These are phyloP conservation scores for Rhabdornis inornatus DNA, from an alignment of 2,113 vertebrate species.

Conservation along the genomic window DNA sequence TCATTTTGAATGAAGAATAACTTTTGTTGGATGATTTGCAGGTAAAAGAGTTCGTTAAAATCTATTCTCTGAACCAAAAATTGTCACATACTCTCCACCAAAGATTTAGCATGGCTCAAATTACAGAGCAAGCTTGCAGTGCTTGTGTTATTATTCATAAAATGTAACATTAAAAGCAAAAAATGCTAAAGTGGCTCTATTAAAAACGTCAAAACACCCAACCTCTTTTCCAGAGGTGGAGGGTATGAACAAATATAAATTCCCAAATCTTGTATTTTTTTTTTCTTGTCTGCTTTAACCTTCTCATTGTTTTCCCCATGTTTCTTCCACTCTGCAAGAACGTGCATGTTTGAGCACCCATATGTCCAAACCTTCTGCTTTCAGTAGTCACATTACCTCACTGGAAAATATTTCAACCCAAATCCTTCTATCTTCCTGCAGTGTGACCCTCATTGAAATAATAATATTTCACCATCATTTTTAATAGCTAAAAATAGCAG, in stretches of 20 bases:
- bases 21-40: not conserved
- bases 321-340: not conserved
- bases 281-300: not conserved
- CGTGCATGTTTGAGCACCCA: not conserved
- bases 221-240: not conserved
- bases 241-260: not conserved
- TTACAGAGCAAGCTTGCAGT: not conserved
- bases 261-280: not conserved
- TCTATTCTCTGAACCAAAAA: not conserved
- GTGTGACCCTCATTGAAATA: not conserved
- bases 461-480: not conserved
- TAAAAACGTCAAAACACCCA: not conserved
- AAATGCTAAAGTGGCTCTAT: rapidly evolving
- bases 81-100: not conserved
- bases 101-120: not conserved
- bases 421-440: not conserved
- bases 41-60: not conserved
- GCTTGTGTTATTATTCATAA: not conserved
- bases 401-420: not conserved
- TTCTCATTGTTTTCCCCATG: not conserved
- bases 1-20: not conserved
- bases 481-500: not conserved
- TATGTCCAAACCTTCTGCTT: not conserved
- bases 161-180: not conserved
- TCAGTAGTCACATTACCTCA: not conserved